Evolutionary conservation across 2,113 vertebrate genomes (phyloP).

Genomic region (Stigmatopora nigra): DNA sequence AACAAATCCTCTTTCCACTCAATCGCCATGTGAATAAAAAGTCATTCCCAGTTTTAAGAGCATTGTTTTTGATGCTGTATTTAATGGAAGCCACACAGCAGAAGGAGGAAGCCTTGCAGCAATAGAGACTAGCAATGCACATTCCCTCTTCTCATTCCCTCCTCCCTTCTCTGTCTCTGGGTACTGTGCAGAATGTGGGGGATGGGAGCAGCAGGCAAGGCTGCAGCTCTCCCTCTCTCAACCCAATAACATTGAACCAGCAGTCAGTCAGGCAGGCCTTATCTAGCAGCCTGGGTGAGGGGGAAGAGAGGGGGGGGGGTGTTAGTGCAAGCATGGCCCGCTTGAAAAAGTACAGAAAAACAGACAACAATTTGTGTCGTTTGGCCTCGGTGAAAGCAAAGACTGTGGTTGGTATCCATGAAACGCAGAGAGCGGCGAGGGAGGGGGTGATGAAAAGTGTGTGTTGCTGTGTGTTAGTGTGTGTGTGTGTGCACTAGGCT

Average conservation of each 20-base stretch:
- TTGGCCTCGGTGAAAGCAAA: conserved; percentile 35
- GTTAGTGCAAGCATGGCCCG: conserved; percentile 28
- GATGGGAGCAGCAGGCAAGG: conserved; percentile 69
- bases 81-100: conserved; percentile 45
- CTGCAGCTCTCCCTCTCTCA: conserved; percentile 50
- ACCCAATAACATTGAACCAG: conserved; percentile 55
- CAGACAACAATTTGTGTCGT: conserved; percentile 26
- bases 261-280: conserved; percentile 35
- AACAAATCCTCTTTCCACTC: background rate
- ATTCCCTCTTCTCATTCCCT: conserved; percentile 59
- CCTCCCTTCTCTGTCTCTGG: conserved; percentile 61
- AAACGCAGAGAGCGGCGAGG: conserved; percentile 33
- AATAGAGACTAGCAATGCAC: conserved; percentile 67
- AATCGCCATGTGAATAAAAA: background rate
- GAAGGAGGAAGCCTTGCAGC: conserved; percentile 65
- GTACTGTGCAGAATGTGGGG: conserved; percentile 68
- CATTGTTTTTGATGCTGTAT: conserved; percentile 5
- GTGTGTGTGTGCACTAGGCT: conserved; percentile 7
- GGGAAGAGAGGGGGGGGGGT: conserved; percentile 14
- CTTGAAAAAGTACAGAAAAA: conserved; percentile 53
- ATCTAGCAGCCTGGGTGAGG: conserved; percentile 44
- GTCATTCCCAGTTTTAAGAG: background rate
- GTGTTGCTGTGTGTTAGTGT: background rate
- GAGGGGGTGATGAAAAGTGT: conserved; percentile 43
- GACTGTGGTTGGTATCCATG: conserved; percentile 39